These are phyloP conservation scores for Rhinella marina DNA, from an alignment of 2,797 vertebrate genomes.

Conservation along the genomic window DNA sequence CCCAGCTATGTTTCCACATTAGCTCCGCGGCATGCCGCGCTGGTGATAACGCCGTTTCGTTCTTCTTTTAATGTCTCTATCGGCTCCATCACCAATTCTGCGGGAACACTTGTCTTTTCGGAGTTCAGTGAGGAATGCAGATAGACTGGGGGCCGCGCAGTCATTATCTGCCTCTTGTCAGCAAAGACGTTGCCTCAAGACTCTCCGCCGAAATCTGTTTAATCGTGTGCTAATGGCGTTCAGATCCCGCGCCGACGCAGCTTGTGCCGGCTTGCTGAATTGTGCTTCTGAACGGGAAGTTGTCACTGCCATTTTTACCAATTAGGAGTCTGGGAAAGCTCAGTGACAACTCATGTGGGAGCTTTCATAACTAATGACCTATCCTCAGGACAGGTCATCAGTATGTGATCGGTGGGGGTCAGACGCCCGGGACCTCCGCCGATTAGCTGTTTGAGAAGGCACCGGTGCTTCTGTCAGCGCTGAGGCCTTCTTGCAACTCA, in stretches of 20 bases:
- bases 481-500: no score
- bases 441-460: no score
- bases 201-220: neutral
- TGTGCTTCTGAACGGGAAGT: neutral
- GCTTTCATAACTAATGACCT: no score
- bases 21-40: constrained; percentile 33
- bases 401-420: no score
- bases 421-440: no score
- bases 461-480: no score
- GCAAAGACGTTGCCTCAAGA: fast-evolving
- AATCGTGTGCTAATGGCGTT: neutral
- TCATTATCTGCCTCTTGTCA: constrained; percentile 41
- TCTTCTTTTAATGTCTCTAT: constrained; percentile 28
- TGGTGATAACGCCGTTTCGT: constrained; percentile 39
- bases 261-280: neutral
- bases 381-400: no score
- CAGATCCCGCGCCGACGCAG: neutral
- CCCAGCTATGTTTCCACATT: constrained; percentile 52
- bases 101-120: constrained; percentile 32
- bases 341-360: no score
- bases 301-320: neutral
- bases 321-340: no score
- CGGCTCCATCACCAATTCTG: neutral
- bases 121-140: constrained; percentile 60
- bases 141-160: neutral